phyloP scores from a whole-genome alignment of 2,113 vertebrate species.

The Scomber colias region DNA sequence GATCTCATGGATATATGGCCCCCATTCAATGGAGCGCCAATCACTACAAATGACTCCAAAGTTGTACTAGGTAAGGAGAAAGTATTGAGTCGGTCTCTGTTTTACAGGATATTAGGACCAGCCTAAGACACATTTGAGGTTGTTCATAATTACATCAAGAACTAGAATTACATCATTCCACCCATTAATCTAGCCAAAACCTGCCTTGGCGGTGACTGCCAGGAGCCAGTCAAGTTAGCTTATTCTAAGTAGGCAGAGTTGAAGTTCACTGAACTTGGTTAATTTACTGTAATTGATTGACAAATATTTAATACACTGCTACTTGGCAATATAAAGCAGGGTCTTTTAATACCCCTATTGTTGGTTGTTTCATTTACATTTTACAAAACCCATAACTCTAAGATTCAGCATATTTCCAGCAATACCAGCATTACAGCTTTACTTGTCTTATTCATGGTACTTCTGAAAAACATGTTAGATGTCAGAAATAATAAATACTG shows the following conservation, averaged over 20 bases:
- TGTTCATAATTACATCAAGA: conserved; percentile 32
- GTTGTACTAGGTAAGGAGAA: conserved; percentile 89
- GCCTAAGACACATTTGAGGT: conserved; percentile 18
- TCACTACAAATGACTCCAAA: conserved; percentile 78
- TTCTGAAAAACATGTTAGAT: too few species aligned
- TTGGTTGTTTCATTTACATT: neutral
- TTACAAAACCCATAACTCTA: neutral
- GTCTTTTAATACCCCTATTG: neutral
- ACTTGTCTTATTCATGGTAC: too few species aligned
- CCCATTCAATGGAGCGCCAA: conserved; percentile 82
- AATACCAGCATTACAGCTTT: too few species aligned
- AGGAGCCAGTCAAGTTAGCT: conserved; percentile 46
- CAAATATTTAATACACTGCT: conserved; percentile 9
- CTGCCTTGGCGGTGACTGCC: neutral
- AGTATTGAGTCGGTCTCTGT: conserved; percentile 4
- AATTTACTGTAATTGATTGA: conserved; percentile 19
- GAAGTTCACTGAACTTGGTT: neutral
- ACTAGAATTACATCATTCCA: neutral
- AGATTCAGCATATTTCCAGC: neutral
- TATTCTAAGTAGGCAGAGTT: conserved; percentile 30
- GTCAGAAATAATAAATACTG: too few species aligned
- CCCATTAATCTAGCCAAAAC: conserved; percentile 37
- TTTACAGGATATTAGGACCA: conserved; percentile 25
- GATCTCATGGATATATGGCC: conserved; percentile 96
- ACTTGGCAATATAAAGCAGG: neutral